Evolutionary conservation across 1,140 invertebrate genomes (phyloP).

Genomic region (Paralvinella palmiformis): DNA sequence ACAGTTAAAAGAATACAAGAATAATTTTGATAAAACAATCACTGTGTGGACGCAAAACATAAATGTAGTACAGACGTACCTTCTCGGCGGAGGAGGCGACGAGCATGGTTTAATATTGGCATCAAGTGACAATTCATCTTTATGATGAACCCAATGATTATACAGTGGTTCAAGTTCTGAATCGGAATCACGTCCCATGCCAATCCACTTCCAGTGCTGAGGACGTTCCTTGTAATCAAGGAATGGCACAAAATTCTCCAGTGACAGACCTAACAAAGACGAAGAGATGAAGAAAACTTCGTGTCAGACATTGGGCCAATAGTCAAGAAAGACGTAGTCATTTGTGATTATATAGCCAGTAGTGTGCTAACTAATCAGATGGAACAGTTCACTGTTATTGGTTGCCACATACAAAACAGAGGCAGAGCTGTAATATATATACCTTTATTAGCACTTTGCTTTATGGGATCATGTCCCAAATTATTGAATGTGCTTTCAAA

Average conservation of each 20-base stretch:
- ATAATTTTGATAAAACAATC: too few species aligned
- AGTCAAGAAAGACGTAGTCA: slow-evolving; percentile 5
- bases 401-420: neutral
- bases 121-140: slow-evolving; percentile 34
- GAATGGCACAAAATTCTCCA: slow-evolving; percentile 87
- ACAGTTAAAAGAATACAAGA: too few species aligned
- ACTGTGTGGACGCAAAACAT: neutral
- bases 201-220: slow-evolving; percentile 85
- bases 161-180: slow-evolving; percentile 68
- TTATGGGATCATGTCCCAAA: too few species aligned
- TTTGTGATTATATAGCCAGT: neutral
- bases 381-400: neutral
- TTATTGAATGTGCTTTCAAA: too few species aligned
- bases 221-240: slow-evolving; percentile 75
- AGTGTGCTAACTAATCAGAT: neutral
- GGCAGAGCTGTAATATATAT: too few species aligned
- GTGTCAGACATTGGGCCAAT: too few species aligned
- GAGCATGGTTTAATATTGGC: neutral
- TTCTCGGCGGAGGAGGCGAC: neutral
- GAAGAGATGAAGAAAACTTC: slow-evolving; percentile 9
- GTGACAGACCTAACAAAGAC: slow-evolving; percentile 56
- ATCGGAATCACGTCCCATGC: slow-evolving; percentile 86
- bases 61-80: slow-evolving; percentile 16
- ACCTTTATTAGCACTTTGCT: too few species aligned
- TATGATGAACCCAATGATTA: slow-evolving; percentile 66